These are phyloP conservation scores for Hiodon tergisus DNA, from an alignment of 2,113 vertebrate species.

Conservation along the genomic window DNA sequence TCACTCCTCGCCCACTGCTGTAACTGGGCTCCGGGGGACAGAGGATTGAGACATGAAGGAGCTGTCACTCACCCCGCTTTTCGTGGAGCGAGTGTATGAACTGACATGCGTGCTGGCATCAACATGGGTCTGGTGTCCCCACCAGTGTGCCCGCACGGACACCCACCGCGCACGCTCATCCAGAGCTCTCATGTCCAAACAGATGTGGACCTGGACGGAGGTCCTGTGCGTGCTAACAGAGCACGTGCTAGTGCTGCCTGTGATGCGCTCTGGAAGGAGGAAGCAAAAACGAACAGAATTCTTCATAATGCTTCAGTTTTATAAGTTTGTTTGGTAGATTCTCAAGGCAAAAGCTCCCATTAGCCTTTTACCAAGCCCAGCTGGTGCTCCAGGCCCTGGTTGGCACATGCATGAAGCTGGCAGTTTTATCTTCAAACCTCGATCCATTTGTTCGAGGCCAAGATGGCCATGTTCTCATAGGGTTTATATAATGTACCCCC, in stretches of 20 bases:
- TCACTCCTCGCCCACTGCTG: conserved; percentile 27
- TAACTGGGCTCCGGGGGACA: conserved; percentile 19
- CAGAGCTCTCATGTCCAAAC: conserved; percentile 21
- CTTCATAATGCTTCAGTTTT: conserved; percentile 3
- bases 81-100: not conserved
- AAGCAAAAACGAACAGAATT: not conserved
- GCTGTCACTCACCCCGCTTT: not conserved
- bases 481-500: conserved; percentile 21
- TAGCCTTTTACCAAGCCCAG: conserved; percentile 9
- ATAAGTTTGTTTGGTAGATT: conserved; percentile 9
- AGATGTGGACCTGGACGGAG: not conserved
- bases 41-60: not conserved
- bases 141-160: not conserved
- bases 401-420: not conserved
- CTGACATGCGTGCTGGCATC: not conserved
- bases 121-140: not conserved
- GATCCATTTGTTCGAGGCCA: not conserved
- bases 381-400: conserved; percentile 12
- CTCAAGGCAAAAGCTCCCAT: not conserved
- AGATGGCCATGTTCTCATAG: conserved; percentile 12
- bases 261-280: not conserved
- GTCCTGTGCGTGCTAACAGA: not conserved
- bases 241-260: not conserved
- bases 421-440: not conserved
- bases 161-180: not conserved